Conservation (phyloP, 2,888 invertebrate genomes). For the Dexiosoma caninum region DNA sequence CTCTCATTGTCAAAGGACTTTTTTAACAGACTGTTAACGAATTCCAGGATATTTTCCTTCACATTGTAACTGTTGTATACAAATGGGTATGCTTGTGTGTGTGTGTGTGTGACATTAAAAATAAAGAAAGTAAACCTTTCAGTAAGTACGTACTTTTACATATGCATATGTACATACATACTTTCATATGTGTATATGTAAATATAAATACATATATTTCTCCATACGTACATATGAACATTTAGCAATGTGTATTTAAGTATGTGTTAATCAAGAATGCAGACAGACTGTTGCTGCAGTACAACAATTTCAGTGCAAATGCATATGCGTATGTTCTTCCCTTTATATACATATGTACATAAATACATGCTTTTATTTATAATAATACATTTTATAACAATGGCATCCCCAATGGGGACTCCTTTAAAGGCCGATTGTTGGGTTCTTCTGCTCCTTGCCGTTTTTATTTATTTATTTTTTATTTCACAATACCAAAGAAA, state of each 20-base stretch:
- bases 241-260: background rate
- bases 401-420: constrained; percentile 20
- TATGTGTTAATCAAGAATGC: background rate
- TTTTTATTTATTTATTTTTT: background rate
- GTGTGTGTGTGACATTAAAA: constrained; percentile 34
- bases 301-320: background rate
- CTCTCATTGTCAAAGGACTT: background rate
- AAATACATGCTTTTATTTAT: background rate
- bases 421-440: constrained; percentile 28
- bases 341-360: background rate
- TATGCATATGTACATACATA: no score
- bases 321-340: background rate
- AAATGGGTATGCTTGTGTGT: no score
- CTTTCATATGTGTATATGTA: no score
- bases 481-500: constrained; percentile 8
- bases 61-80: background rate
- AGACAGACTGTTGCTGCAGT: constrained; percentile 1
- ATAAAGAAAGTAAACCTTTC: constrained; percentile 51
- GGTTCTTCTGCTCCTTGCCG: background rate
- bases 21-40: background rate
- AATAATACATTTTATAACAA: constrained; percentile 35
- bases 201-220: no score
- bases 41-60: background rate
- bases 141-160: constrained; percentile 30
- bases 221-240: no score